These are phyloP conservation scores for Triops longicaudatus DNA, from an alignment of 1,140 invertebrate genomes.

Conservation along the genomic window DNA sequence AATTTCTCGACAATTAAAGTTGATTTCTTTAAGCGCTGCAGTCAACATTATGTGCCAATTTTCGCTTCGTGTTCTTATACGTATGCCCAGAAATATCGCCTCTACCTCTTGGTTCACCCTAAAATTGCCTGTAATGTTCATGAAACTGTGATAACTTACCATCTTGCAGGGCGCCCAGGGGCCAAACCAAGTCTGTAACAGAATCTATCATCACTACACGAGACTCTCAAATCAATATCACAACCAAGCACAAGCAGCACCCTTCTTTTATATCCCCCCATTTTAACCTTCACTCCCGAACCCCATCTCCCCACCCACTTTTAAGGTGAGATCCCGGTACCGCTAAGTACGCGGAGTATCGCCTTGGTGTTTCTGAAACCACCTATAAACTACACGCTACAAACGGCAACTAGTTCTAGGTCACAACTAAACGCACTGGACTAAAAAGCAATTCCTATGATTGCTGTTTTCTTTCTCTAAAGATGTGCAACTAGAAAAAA, in stretches of 20 bases:
- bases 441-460: neutral
- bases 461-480: neutral
- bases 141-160: conserved; percentile 16
- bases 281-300: no score
- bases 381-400: neutral
- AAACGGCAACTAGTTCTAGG: conserved; percentile 7
- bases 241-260: conserved; percentile 5
- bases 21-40: no score
- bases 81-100: neutral
- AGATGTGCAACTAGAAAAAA: neutral
- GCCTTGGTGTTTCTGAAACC: neutral
- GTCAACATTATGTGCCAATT: no score
- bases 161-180: conserved; percentile 28
- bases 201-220: conserved; percentile 15
- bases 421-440: neutral
- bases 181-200: conserved; percentile 28
- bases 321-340: neutral
- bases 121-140: neutral
- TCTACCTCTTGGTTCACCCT: no score
- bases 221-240: conserved; percentile 15
- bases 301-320: neutral
- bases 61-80: no score
- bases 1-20: no score
- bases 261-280: neutral
- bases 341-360: neutral